Evolutionary conservation across 2,797 vertebrate genomes (phyloP).

Genomic region (Heliangelus exortis): DNA sequence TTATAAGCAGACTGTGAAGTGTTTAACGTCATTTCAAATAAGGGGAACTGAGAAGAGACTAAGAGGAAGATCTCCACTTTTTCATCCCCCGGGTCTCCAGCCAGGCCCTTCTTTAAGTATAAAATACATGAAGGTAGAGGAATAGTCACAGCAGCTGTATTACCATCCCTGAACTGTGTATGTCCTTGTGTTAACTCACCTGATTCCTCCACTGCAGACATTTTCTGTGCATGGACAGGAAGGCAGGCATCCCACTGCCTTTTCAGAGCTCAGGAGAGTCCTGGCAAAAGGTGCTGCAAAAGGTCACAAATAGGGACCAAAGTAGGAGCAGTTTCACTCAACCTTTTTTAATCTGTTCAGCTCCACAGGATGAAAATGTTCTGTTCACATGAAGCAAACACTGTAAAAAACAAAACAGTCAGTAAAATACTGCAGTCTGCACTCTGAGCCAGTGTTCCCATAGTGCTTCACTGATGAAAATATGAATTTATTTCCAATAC

Average conservation of each 20-base stretch:
- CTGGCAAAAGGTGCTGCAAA: neutral
- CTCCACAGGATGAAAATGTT: neutral
- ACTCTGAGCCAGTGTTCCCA: neutral
- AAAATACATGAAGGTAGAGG: neutral
- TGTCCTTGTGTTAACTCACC: neutral
- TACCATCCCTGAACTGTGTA: neutral
- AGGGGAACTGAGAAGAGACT: neutral
- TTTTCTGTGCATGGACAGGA: neutral
- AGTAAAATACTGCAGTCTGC: neutral
- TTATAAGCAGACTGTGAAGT: neutral
- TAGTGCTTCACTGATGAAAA: neutral
- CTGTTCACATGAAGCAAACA: neutral
- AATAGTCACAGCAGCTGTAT: neutral
- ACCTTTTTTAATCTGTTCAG: neutral
- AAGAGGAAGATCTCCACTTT: neutral
- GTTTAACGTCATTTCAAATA: neutral
- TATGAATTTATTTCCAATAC: neutral
- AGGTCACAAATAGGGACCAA: neutral
- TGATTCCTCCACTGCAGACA: neutral
- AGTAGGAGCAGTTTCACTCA: neutral
- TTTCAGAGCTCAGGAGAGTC: neutral
- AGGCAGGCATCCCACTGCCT: neutral
- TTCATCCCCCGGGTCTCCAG: neutral
- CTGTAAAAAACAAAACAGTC: neutral
- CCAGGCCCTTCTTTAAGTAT: fast-evolving